Base-by-base conservation (phyloP, 2,888 invertebrate species). In the Chrysodeixis includens region DNA sequence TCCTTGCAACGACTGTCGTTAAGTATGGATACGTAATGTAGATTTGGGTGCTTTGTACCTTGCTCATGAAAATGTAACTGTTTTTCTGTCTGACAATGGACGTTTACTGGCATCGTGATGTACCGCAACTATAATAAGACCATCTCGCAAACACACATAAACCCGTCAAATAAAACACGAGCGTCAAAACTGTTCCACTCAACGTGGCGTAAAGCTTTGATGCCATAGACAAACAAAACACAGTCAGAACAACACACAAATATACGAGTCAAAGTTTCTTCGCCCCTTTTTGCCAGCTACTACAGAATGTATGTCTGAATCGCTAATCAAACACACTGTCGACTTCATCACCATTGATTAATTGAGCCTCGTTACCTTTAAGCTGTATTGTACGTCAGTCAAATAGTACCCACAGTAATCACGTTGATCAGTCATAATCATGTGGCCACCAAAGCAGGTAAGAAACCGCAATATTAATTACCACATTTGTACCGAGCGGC, bases 401-500 rank as follows among this genome's bases (percentile, higher is more conserved):
- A 40, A 40, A 40, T n/a, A 40, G 40, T 40, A 14, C 40, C n/a
- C 4, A 35, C 12, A 35, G 1, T 46, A 16, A 46, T 49, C 5
- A 20, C 20, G 10, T 49, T 20, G 10, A 18, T 49, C 20, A 49
- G 18, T 20, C 20, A 49, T 10, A 49, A 49, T 49, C 18, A 18
- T 49, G 18, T 9, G 46, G 16, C 46, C 18, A 49, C 20, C 18
- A 49, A 20, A 18, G 4, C 10, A 49, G 18, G 46, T 18, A 49
- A 49, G 20, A 9, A 18, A 49, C 46, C 46, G 20, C 46, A 49
- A 49, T 20, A 49, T 20, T 20, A 49, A 58, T 61, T 30, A 78
- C 53, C 18, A 52, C 52, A 12, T 18, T 9, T 16, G 12, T 26
- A 20, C 26, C 52, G 46, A 7, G 18, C 16, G 1, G 44, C 58